Evolutionary conservation across 2,888 invertebrate genomes (phyloP).

Genomic region (Hydrotaea cyrtoneurina): DNA sequence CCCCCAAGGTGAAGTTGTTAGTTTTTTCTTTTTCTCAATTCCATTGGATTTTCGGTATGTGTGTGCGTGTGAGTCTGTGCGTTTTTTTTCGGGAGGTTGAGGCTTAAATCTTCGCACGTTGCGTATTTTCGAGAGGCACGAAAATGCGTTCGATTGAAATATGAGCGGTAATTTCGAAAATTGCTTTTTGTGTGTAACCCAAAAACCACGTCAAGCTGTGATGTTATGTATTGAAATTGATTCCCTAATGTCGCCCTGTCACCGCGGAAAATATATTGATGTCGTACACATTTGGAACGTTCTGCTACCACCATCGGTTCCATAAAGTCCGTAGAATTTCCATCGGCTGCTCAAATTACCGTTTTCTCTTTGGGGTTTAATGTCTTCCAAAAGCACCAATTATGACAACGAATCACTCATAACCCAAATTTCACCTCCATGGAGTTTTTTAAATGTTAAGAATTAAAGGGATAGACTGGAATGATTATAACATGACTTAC

Average conservation of each 20-base stretch:
- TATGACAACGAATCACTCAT: background rate
- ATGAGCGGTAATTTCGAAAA: constrained; percentile 39
- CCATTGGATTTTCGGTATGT: constrained; percentile 3
- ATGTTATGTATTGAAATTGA: constrained; percentile 32
- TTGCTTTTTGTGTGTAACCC: constrained; percentile 32
- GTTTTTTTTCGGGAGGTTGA: background rate
- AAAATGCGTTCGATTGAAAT: constrained; percentile 5
- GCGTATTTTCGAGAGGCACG: constrained; percentile 24
- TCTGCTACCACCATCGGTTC: background rate
- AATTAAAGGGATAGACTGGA: too few relatives aligned
- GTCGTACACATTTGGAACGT: background rate
- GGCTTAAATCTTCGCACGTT: constrained; percentile 29
- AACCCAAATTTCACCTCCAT: too few relatives aligned
- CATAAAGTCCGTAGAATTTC: background rate
- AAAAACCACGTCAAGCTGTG: constrained; percentile 32
- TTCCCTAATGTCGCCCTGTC: constrained; percentile 35
- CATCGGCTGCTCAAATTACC: background rate
- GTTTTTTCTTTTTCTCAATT: background rate
- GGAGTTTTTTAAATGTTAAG: too few relatives aligned
- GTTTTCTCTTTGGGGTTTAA: background rate
- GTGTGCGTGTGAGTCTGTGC: background rate
- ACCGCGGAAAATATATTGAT: constrained; percentile 20
- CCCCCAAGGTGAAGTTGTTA: constrained; percentile 38
- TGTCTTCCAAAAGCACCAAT: background rate
- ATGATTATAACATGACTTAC: too few relatives aligned